Conservation (phyloP, 2,888 invertebrate genomes). For the Nomada ferruginata region DNA sequence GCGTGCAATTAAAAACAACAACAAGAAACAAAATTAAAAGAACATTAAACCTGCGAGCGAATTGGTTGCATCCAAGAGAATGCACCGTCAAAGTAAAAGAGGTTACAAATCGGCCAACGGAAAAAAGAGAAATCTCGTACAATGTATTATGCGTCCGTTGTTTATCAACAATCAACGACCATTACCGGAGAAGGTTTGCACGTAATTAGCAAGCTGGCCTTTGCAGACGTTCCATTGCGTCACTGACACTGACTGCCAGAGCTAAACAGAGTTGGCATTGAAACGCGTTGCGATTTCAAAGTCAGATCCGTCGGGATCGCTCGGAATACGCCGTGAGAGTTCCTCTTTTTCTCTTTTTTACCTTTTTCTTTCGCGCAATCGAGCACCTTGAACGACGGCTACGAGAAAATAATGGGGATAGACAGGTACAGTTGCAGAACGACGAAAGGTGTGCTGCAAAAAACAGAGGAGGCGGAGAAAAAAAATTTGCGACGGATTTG, state of each 20-base stretch:
- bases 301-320: slow-evolving; percentile 61
- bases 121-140: slow-evolving; percentile 26
- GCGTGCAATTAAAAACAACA: no score
- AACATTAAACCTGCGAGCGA: background rate
- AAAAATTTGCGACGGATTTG: slow-evolving; percentile 15
- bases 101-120: no score
- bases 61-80: background rate
- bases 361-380: slow-evolving; percentile 15
- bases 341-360: background rate
- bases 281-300: slow-evolving; percentile 66
- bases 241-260: slow-evolving; percentile 60
- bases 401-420: slow-evolving; percentile 20
- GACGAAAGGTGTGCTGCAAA: background rate
- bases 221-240: slow-evolving; percentile 55
- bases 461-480: background rate
- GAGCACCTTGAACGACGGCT: slow-evolving; percentile 44
- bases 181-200: slow-evolving; percentile 42
- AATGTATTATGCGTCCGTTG: slow-evolving; percentile 23
- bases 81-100: no score
- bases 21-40: background rate
- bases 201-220: slow-evolving; percentile 58
- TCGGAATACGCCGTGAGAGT: slow-evolving; percentile 49
- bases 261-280: slow-evolving; percentile 57
- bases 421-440: background rate
- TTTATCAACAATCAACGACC: slow-evolving; percentile 54